A percentile compares a stretch with the other conserved stretches of the same genome.
These are phyloP conservation scores for Parotocinclus haroldoi DNA, from an alignment of 2,797 vertebrate genomes.

Conservation along the genomic window DNA sequence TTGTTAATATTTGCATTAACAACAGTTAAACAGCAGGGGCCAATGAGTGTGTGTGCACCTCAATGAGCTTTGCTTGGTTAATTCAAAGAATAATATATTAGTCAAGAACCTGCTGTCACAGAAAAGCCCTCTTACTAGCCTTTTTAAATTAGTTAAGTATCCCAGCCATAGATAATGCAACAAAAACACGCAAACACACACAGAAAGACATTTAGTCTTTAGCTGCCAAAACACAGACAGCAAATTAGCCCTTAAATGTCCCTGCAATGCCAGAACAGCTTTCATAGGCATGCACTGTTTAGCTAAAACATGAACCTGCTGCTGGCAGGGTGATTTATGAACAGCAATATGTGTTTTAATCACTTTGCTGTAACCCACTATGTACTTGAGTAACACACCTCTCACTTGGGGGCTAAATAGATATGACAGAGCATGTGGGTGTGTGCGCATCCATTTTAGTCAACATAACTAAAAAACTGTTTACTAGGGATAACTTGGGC, in stretches of 20 bases:
- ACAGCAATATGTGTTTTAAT: conserved; percentile 46
- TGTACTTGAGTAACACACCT: conserved; percentile 25
- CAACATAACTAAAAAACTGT: not conserved
- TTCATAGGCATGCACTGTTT: conserved; percentile 26
- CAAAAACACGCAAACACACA: conserved; percentile 14
- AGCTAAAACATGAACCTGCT: conserved; percentile 25
- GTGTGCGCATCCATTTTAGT: conserved; percentile 1
- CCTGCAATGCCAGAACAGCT: conserved; percentile 20
- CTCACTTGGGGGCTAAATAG: conserved; percentile 28
- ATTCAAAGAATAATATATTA: conserved; percentile 29
- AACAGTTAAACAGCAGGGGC: no score
- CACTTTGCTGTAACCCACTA: conserved; percentile 46
- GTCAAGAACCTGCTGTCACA: conserved; percentile 22
- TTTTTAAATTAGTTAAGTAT: not conserved
- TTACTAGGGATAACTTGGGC: conserved; percentile 31
- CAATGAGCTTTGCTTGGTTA: no score
- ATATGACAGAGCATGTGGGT: not conserved
- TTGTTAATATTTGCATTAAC: no score
- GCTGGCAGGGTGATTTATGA: conserved; percentile 53
- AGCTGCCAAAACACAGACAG: conserved; percentile 18
- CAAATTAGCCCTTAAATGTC: conserved; percentile 32
- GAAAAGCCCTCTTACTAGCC: conserved; percentile 6
- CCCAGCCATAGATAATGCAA: not conserved
- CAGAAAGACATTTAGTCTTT: conserved; percentile 7
- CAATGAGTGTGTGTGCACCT: no score